Evolutionary conservation across 2,888 invertebrate genomes (phyloP).

Genomic region (Cancer borealis): DNA sequence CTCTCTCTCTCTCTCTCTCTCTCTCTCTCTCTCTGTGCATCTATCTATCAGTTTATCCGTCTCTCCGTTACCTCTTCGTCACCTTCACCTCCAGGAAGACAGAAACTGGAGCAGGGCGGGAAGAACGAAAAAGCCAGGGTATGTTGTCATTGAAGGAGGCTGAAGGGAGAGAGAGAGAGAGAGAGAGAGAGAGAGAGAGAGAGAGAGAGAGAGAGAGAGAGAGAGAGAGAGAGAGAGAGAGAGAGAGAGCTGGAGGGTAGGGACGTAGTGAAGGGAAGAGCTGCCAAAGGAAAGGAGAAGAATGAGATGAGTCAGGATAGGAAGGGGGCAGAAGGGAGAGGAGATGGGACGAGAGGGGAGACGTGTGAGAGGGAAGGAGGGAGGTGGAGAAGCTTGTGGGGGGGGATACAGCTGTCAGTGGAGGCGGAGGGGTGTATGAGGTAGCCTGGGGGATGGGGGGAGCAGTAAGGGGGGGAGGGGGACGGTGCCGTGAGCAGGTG

Average conservation of each 20-base stretch:
- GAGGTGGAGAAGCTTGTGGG: background rate
- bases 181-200: conserved; percentile 43
- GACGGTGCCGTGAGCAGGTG: conserved; percentile 68
- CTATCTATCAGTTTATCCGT: background rate
- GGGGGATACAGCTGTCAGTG: conserved; percentile 48
- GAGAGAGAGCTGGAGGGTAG: background rate
- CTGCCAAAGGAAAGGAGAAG: background rate
- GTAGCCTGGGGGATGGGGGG: background rate
- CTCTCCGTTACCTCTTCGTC: background rate
- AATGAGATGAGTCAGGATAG: conserved; percentile 44
- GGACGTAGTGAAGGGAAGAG: background rate
- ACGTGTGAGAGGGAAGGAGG: background rate
- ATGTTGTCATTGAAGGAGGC: conserved; percentile 51
- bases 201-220: background rate
- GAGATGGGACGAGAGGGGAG: background rate
- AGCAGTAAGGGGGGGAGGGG: conserved; percentile 18
- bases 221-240: conserved; percentile 32
- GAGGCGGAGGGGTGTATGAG: conserved; percentile 14
- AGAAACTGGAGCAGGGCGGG: conserved; percentile 54
- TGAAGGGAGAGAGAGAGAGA: conserved; percentile 13
- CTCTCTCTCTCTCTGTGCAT: conserved; percentile 21
- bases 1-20: conserved; percentile 1
- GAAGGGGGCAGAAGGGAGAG: background rate
- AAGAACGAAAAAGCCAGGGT: conserved; percentile 52
- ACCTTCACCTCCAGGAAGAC: background rate